Conservation (phyloP, 2,113 vertebrate genomes). For the Sphaerodactylus townsendi region DNA sequence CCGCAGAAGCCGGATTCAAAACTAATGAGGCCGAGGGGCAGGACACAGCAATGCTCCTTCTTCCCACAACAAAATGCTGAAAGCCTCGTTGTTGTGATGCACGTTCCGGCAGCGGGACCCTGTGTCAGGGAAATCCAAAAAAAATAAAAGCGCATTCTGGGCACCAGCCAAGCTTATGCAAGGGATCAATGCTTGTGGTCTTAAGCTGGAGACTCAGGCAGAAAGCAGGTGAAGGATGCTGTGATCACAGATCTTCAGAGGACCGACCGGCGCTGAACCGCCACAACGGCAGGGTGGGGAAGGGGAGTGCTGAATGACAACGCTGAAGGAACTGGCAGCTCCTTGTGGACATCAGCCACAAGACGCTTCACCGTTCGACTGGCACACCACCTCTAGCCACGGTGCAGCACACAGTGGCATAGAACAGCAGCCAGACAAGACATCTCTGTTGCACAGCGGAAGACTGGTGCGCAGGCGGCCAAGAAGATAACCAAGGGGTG, state of each 20-base stretch:
- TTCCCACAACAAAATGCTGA: not conserved
- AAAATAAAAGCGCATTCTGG: no score
- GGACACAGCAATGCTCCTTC: fast-evolving
- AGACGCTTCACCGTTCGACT: not conserved
- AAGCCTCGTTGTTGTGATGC: not conserved
- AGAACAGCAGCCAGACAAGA: not conserved
- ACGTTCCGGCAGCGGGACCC: not conserved
- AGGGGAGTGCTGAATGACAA: no score
- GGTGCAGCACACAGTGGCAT: not conserved
- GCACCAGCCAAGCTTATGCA: not conserved
- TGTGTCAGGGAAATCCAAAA: not conserved
- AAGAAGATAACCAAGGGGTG: not conserved
- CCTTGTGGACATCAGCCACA: not conserved
- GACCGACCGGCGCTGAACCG: not conserved
- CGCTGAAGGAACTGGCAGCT: fast-evolving
- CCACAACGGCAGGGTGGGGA: no score
- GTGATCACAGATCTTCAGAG: not conserved
- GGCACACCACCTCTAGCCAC: not conserved
- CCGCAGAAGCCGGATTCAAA: fast-evolving
- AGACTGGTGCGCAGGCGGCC: no score
- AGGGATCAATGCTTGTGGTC: no score
- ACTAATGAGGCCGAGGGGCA: not conserved
- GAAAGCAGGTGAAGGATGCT: no score
- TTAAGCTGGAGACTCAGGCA: no score
- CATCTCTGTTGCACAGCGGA: not conserved